These are phyloP conservation scores for Protobothrops mucrosquamatus DNA, from an alignment of 2,113 vertebrate genomes.

Conservation along the genomic window DNA sequence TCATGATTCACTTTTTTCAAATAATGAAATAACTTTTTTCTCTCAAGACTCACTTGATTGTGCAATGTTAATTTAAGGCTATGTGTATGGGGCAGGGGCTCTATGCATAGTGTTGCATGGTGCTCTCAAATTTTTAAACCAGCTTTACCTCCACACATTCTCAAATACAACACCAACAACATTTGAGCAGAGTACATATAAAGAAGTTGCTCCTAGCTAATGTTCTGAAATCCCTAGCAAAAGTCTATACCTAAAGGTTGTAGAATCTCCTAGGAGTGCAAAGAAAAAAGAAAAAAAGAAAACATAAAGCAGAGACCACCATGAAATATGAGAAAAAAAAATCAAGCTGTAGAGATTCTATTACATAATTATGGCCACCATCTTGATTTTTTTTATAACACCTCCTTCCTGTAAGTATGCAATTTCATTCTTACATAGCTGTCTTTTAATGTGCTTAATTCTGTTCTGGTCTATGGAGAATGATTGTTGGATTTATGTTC, in stretches of 20 bases:
- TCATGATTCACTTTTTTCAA: no score
- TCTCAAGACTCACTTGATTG: background rate
- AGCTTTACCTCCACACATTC: background rate
- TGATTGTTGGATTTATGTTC: background rate
- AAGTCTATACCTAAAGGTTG: background rate
- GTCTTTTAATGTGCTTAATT: background rate
- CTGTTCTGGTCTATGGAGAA: background rate
- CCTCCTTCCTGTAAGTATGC: background rate
- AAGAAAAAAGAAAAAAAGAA: background rate
- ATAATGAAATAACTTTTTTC: no score
- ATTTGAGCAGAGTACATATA: background rate
- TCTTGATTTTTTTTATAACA: background rate
- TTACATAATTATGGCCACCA: background rate
- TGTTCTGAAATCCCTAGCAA: background rate
- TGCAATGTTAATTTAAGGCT: background rate
- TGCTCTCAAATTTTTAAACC: background rate
- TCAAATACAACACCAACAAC: background rate
- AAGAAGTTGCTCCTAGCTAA: background rate
- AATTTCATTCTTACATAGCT: background rate
- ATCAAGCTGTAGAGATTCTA: background rate
- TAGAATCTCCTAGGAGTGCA: background rate
- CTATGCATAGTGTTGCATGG: background rate
- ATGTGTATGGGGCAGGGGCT: background rate
- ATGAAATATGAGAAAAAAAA: background rate
- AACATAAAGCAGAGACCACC: background rate